Percentiles rank a stretch among this genome's conserved stretches.
Conservation (phyloP, 2,113 vertebrate species). For the Zosterops borbonicus region DNA sequence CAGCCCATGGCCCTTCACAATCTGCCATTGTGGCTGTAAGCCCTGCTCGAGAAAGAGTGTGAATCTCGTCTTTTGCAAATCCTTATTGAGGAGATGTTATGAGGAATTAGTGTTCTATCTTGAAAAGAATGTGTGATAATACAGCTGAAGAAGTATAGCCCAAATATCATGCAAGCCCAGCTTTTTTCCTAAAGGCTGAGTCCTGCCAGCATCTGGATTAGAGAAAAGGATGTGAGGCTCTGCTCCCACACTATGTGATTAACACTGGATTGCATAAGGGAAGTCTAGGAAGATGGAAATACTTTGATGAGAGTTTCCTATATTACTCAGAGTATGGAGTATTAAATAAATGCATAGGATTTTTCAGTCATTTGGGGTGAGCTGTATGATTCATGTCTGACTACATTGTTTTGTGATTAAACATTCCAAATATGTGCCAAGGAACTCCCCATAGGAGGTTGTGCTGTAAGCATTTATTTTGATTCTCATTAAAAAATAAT, state of each 20-base stretch:
- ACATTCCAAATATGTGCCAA: background rate
- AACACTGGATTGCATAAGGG: background rate
- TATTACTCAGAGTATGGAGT: constrained; percentile 7
- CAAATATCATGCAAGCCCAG: background rate
- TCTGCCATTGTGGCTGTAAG: background rate
- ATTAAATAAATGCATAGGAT: background rate
- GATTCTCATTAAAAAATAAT: constrained; percentile 26
- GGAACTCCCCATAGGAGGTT: background rate
- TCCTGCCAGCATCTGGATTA: background rate
- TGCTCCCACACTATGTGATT: background rate
- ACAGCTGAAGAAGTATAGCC: background rate
- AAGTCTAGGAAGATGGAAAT: background rate
- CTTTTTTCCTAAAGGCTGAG: background rate
- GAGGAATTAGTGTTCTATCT: background rate
- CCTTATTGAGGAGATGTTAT: background rate
- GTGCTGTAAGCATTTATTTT: background rate
- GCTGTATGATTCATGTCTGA: background rate
- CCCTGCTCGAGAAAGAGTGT: background rate
- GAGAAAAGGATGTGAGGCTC: background rate
- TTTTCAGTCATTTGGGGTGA: background rate
- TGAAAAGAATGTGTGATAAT: background rate
- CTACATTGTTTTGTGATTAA: constrained; percentile 1
- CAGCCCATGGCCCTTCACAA: background rate
- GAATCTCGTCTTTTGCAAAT: background rate
- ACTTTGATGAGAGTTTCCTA: background rate